These are phyloP conservation scores for Lepus europaeus DNA, from an alignment of 2,113 vertebrate species.

Conservation along the genomic window DNA sequence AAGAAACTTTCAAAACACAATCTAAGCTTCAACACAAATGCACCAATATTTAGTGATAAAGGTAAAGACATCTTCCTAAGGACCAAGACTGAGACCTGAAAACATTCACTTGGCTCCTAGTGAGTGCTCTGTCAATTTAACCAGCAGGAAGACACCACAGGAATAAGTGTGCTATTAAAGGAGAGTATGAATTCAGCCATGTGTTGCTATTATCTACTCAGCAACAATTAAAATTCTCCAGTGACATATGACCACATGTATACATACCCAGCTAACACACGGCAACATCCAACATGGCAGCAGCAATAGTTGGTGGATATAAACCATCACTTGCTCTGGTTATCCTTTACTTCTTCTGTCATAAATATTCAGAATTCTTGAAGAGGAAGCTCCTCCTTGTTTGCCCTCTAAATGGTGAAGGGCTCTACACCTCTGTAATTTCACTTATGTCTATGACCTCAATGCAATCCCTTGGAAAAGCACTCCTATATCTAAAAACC, in stretches of 20 bases:
- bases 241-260: neutral
- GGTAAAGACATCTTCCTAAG: neutral
- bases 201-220: neutral
- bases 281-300: neutral
- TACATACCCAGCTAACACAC: neutral
- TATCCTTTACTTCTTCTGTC: neutral
- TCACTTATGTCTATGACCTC: neutral
- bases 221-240: neutral
- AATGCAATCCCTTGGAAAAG: neutral
- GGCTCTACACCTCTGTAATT: neutral
- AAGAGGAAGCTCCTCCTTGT: neutral
- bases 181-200: neutral
- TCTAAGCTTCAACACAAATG: neutral
- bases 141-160: neutral
- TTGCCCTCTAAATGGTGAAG: neutral
- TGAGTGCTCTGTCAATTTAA: neutral
- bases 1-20: neutral
- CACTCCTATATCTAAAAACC: neutral
- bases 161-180: neutral
- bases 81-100: neutral
- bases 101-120: neutral
- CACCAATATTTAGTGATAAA: neutral
- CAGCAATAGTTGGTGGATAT: neutral
- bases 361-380: neutral
- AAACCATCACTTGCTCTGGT: neutral